These are phyloP conservation scores for Melanostoma scalare DNA, from an alignment of 2,888 invertebrate species.

Conservation along the genomic window DNA sequence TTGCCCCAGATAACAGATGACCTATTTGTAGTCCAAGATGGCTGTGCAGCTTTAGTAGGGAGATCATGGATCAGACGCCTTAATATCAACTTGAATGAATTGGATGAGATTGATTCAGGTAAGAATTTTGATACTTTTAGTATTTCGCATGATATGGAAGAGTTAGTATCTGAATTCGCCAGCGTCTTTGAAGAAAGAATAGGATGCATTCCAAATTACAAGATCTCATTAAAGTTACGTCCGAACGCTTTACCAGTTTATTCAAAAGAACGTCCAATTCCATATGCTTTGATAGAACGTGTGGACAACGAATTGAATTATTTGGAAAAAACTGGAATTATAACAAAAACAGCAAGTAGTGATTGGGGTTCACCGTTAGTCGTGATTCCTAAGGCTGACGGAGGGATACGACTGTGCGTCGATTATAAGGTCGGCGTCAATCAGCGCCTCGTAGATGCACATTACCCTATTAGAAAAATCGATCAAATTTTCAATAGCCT, in stretches of 20 bases:
- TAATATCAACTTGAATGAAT: slow-evolving; percentile 29
- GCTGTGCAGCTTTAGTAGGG: slow-evolving; percentile 19
- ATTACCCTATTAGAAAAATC: slow-evolving; percentile 48
- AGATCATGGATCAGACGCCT: slow-evolving; percentile 25
- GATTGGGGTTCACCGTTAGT: slow-evolving; percentile 29
- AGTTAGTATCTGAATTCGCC: slow-evolving; percentile 1
- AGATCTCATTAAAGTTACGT: slow-evolving; percentile 1
- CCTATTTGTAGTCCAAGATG: slow-evolving; percentile 21
- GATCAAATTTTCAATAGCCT: slow-evolving; percentile 74
- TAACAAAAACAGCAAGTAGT: slow-evolving; percentile 11
- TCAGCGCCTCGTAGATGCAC: slow-evolving; percentile 15
- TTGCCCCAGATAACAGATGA: slow-evolving; percentile 3
- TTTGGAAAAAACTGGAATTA: slow-evolving; percentile 10
- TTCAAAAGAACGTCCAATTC: slow-evolving; percentile 16
- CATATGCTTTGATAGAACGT: slow-evolving; percentile 2
- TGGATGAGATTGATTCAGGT: slow-evolving; percentile 20
- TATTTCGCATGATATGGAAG: not conserved
- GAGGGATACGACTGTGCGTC: slow-evolving; percentile 2
- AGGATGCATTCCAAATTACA: slow-evolving; percentile 8
- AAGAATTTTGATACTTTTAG: slow-evolving; percentile 9
- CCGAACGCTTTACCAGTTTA: slow-evolving; percentile 16
- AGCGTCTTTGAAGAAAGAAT: slow-evolving; percentile 12
- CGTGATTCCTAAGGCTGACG: not conserved
- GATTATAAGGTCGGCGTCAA: slow-evolving; percentile 24
- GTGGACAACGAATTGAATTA: slow-evolving; percentile 18